Conservation (phyloP, 2,888 invertebrate genomes). For the Metopia argyrocephala region DNA sequence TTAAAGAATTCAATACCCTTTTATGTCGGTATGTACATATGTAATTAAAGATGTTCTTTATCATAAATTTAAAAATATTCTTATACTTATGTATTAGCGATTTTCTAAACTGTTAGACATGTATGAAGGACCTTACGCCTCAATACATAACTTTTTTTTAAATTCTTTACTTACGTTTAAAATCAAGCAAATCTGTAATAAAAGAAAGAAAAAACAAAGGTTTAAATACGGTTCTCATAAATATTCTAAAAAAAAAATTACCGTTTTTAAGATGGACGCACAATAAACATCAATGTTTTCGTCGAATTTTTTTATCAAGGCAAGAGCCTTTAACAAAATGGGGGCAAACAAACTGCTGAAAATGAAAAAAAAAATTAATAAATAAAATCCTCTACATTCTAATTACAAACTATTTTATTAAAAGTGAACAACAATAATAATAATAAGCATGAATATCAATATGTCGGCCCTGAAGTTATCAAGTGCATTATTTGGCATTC, state of each 20-base stretch:
- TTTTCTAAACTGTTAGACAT: no score
- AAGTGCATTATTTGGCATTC: conserved; percentile 56
- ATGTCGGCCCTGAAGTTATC: conserved; percentile 44
- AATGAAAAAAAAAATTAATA: not conserved
- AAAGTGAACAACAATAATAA: conserved; percentile 3
- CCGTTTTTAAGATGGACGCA: conserved; percentile 23
- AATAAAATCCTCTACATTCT: conserved; percentile 1
- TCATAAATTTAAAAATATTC: no score
- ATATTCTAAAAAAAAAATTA: conserved; percentile 9
- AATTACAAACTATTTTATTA: conserved; percentile 28
- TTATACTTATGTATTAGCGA: no score
- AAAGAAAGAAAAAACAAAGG: not conserved
- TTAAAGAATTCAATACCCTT: no score
- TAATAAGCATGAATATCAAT: conserved; percentile 24
- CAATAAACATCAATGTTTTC: not conserved
- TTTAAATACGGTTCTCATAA: not conserved
- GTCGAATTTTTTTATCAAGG: not conserved
- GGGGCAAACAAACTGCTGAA: conserved; percentile 24
- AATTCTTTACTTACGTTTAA: conserved; percentile 45
- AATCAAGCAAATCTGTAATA: conserved; percentile 11
- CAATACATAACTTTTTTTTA: no score
- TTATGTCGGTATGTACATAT: no score
- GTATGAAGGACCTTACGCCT: no score
- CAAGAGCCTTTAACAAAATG: conserved; percentile 10
- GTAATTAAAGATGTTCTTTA: no score